A percentile compares a stretch with the other conserved stretches of the same genome.
Conservation (phyloP, 2,113 vertebrate genomes). For the Mesembrinibis cayennensis region DNA sequence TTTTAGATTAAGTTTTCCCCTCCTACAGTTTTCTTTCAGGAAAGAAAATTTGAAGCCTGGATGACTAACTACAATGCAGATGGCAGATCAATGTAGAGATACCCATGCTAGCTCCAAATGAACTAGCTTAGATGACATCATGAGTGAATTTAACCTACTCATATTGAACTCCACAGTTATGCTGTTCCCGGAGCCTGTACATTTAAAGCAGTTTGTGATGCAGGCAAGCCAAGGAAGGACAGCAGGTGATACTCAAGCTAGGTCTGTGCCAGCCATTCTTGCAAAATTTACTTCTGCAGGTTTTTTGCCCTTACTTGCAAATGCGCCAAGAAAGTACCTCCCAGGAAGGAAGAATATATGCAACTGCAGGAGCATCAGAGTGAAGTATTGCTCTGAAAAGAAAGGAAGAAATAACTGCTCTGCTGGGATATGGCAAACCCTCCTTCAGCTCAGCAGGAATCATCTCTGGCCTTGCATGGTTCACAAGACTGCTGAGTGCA, state of each 20-base stretch:
- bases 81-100: constrained; percentile 12
- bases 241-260: constrained; percentile 6
- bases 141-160: neutral
- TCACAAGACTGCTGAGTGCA: neutral
- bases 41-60: constrained; percentile 35
- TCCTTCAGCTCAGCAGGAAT: neutral
- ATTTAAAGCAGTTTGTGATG: neutral
- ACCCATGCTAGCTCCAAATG: neutral
- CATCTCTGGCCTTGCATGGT: neutral
- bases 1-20: constrained; percentile 29
- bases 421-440: neutral
- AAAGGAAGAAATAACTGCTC: neutral
- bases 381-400: neutral
- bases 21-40: constrained; percentile 52
- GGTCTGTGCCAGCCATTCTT: neutral
- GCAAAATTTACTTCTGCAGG: neutral
- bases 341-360: neutral
- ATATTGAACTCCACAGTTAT: neutral
- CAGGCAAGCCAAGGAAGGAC: neutral
- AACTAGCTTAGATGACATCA: neutral
- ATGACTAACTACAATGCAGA: constrained; percentile 62
- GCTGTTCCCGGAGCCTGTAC: neutral
- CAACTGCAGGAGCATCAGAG: neutral
- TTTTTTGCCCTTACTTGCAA: neutral
- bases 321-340: neutral